phyloP scores from a whole-genome alignment of 2,797 vertebrate species.

The Neosalanx taihuensis region DNA sequence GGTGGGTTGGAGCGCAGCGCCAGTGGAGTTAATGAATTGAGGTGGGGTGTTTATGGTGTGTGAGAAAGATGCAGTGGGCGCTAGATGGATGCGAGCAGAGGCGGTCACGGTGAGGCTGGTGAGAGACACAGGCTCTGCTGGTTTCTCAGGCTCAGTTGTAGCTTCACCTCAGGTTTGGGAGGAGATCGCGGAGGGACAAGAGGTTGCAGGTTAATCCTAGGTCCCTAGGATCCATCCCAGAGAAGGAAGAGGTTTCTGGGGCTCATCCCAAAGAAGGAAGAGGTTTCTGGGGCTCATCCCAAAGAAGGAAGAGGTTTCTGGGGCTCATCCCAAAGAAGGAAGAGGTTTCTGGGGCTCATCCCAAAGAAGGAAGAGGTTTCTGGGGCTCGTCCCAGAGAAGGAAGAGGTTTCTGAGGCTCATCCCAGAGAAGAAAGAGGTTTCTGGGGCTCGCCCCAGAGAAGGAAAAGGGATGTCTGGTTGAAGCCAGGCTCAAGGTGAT shows the following conservation, averaged over 20 bases:
- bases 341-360: background rate
- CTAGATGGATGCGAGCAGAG: slow-evolving; percentile 60
- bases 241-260: background rate
- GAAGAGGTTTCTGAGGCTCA: too few species aligned
- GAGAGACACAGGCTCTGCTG: slow-evolving; percentile 55
- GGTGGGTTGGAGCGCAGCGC: slow-evolving; percentile 67
- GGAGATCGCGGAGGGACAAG: background rate
- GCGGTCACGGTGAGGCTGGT: slow-evolving; percentile 65
- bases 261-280: too few species aligned
- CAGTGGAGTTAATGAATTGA: slow-evolving; percentile 59
- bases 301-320: too few species aligned
- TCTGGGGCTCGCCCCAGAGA: background rate
- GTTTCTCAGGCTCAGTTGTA: slow-evolving; percentile 54
- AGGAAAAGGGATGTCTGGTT: slow-evolving; percentile 31
- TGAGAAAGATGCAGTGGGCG: slow-evolving; percentile 54
- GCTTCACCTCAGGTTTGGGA: slow-evolving; percentile 26
- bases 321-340: too few species aligned
- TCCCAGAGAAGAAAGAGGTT: background rate
- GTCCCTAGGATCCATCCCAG: background rate
- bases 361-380: background rate
- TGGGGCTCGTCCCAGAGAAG: background rate
- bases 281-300: too few species aligned
- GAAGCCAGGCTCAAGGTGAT: slow-evolving; percentile 43
- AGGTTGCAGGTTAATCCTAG: too few species aligned
- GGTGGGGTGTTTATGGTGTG: slow-evolving; percentile 64